Percentiles rank a stretch among this genome's conserved stretches.
phyloP scores from a whole-genome alignment of 2,797 vertebrate species.

The Enteromius unitaeniatus region DNA sequence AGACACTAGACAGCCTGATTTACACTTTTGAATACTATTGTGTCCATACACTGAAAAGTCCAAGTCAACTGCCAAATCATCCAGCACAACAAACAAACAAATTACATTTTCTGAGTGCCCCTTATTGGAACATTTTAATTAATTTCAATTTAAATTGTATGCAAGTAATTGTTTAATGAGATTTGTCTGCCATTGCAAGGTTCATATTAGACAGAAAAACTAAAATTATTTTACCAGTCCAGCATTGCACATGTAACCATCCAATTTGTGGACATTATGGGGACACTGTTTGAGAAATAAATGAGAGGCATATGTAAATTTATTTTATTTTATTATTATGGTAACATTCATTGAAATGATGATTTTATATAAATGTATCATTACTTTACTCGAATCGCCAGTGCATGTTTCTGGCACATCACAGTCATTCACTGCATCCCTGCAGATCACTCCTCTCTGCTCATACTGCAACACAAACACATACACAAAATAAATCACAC shows the following conservation, averaged over 20 bases:
- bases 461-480: constrained; percentile 83
- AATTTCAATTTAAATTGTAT: not conserved
- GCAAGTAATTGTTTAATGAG: not conserved
- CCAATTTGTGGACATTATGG: constrained; percentile 94
- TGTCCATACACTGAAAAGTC: not conserved
- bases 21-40: not conserved
- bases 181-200: not conserved
- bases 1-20: not conserved
- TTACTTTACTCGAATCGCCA: constrained; percentile 94
- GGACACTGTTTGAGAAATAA: constrained; percentile 83
- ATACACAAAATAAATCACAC: constrained; percentile 2
- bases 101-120: not conserved
- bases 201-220: not conserved
- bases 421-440: constrained; percentile 90
- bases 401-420: constrained; percentile 92
- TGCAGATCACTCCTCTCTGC: constrained; percentile 86
- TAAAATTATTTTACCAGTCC: constrained; percentile 81
- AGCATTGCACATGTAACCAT: constrained; percentile 90
- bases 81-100: not conserved
- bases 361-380: constrained; percentile 2
- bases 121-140: not conserved
- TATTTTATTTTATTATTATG: not conserved
- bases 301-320: constrained; percentile 19
- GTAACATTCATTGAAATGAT: not conserved
- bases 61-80: not conserved